A percentile compares a stretch with the other conserved stretches of the same genome.
Conservation (phyloP, 2,888 invertebrate genomes). For the Heteropelma amictum region DNA sequence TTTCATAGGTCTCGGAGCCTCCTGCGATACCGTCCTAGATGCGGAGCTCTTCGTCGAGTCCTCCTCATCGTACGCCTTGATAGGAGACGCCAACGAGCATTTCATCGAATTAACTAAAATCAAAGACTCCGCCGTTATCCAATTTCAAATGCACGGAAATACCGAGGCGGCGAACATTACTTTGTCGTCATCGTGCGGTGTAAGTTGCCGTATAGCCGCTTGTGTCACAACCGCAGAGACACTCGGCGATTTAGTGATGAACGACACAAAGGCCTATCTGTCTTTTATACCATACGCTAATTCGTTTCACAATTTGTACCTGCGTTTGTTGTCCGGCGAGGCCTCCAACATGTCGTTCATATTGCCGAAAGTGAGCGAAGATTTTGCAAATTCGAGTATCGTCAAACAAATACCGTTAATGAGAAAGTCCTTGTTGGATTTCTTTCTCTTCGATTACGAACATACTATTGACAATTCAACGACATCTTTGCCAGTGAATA, state of each 20-base stretch:
- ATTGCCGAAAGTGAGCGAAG: conserved; percentile 40
- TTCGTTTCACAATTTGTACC: conserved; percentile 67
- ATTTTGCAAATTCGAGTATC: conserved; percentile 62
- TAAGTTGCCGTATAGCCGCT: conserved; percentile 66
- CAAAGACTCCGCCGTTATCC: conserved; percentile 66
- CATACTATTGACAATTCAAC: conserved; percentile 83
- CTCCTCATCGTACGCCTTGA: conserved; percentile 70
- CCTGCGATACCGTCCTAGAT: conserved; percentile 83
- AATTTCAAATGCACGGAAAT: conserved; percentile 66
- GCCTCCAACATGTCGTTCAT: conserved; percentile 60
- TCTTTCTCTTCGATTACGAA: conserved; percentile 88
- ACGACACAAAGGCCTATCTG: conserved; percentile 60
- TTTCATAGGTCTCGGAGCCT: conserved; percentile 84
- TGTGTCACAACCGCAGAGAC: conserved; percentile 65
- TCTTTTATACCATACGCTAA: conserved; percentile 68
- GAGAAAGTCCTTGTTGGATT: conserved; percentile 84
- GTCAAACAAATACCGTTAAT: conserved; percentile 76
- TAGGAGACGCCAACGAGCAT: conserved; percentile 47
- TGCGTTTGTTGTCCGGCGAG: conserved; percentile 67
- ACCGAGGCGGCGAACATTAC: conserved; percentile 59
- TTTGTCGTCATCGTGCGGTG: conserved; percentile 68
- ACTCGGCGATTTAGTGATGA: conserved; percentile 61
- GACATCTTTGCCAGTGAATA: conserved; percentile 83
- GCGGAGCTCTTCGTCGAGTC: conserved; percentile 83
- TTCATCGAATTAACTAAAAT: conserved; percentile 58